Percentiles rank a stretch among this genome's conserved stretches.
These are phyloP conservation scores for Clamator glandarius DNA, from an alignment of 2,797 vertebrate genomes.

Conservation along the genomic window DNA sequence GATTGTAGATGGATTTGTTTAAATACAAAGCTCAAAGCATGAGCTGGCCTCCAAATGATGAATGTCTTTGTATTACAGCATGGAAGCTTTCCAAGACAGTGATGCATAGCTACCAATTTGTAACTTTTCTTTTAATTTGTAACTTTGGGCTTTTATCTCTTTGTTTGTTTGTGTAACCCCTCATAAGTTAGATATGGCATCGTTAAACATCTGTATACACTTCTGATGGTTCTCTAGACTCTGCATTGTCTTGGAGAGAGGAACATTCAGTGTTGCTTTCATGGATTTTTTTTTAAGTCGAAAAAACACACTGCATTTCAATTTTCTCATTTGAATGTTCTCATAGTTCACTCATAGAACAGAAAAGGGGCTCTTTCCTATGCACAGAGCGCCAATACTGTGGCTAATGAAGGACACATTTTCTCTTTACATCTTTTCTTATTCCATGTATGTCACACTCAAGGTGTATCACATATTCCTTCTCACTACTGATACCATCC, in stretches of 20 bases:
- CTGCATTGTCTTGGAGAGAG: neutral
- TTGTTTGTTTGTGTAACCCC: neutral
- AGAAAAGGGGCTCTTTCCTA: neutral
- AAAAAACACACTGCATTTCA: neutral
- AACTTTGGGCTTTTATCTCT: neutral
- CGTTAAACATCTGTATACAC: neutral
- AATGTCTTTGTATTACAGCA: conserved; percentile 34
- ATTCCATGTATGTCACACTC: no score
- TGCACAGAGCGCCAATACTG: no score
- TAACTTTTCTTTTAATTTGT: conserved; percentile 46
- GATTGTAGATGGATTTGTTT: conserved; percentile 47
- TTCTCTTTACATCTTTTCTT: no score
- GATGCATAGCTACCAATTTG: conserved; percentile 33
- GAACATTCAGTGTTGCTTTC: neutral
- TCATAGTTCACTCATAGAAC: neutral
- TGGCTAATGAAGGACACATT: no score
- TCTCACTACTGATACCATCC: no score
- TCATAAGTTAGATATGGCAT: neutral
- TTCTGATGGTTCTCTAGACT: neutral
- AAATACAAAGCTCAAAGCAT: conserved; percentile 44
- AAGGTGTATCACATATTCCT: no score
- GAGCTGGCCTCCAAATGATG: conserved; percentile 34
- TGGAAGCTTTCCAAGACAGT: conserved; percentile 49
- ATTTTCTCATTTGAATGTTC: neutral
- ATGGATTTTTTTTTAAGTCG: neutral